These are phyloP conservation scores for Brenthis daphne DNA, from an alignment of 2,888 invertebrate species.

Conservation along the genomic window DNA sequence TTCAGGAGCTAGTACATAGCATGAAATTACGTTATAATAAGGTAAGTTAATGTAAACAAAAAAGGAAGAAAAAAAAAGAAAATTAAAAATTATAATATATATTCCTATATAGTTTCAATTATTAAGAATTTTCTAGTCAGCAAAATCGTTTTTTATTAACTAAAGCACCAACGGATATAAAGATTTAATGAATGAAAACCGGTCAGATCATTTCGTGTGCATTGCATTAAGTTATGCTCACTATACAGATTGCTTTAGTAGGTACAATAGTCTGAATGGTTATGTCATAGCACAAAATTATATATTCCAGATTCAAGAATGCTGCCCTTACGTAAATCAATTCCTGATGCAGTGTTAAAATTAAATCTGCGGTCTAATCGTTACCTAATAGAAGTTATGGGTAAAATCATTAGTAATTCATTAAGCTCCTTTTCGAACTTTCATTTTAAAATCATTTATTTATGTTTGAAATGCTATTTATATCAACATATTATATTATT, in stretches of 20 bases:
- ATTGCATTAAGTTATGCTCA: conserved; percentile 18
- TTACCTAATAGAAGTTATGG: conserved; percentile 29
- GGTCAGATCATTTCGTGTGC: neutral
- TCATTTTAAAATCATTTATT: conserved; percentile 1
- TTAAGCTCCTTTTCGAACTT: conserved; percentile 14
- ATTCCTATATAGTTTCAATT: too few species aligned
- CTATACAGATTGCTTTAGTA: conserved; percentile 26
- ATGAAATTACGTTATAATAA: too few species aligned
- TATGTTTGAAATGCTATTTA: neutral
- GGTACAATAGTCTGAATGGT: conserved; percentile 36
- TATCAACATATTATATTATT: neutral
- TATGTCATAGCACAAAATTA: conserved; percentile 43
- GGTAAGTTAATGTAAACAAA: too few species aligned
- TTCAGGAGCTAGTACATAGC: too few species aligned
- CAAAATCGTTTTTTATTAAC: too few species aligned
- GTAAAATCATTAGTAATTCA: neutral
- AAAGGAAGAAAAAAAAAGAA: too few species aligned
- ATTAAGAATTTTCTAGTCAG: too few species aligned
- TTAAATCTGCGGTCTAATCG: conserved; percentile 36
- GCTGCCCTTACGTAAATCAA: conserved; percentile 44
- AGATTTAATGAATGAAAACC: conserved; percentile 1
- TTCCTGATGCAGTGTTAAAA: conserved; percentile 40
- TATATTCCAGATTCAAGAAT: conserved; percentile 43
- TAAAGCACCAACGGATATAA: too few species aligned
- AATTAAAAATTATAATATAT: too few species aligned